A percentile compares a stretch with the other conserved stretches of the same genome.
phyloP scores from a whole-genome alignment of 2,888 invertebrate genomes.

The Leptinotarsa tumamoca region DNA sequence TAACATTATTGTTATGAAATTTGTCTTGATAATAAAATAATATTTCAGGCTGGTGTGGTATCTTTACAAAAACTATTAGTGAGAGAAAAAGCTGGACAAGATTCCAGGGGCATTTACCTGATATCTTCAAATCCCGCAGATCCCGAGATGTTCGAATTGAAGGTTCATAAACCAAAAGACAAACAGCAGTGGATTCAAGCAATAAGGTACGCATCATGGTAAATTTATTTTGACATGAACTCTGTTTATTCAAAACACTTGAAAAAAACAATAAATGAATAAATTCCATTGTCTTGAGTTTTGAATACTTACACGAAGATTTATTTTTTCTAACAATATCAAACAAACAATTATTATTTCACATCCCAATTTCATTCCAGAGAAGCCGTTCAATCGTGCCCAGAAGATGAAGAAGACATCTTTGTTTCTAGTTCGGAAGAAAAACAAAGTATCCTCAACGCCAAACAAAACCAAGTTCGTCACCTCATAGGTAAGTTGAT shows the following conservation, averaged over 20 bases:
- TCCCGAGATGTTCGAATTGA: constrained; percentile 96
- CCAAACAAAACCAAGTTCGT: constrained; percentile 82
- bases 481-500: constrained; percentile 79
- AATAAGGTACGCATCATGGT: constrained; percentile 71
- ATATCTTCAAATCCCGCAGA: constrained; percentile 92
- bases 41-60: constrained; percentile 85
- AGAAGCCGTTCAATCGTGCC: constrained; percentile 86
- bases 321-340: no score
- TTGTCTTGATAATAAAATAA: not conserved
- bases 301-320: no score
- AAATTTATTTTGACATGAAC: not conserved
- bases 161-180: constrained; percentile 89
- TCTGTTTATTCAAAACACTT: no score
- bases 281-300: no score
- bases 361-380: constrained; percentile 59
- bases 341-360: not conserved
- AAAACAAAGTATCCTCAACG: constrained; percentile 79
- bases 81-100: constrained; percentile 93
- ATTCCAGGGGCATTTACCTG: constrained; percentile 89
- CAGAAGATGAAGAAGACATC: constrained; percentile 83
- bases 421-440: constrained; percentile 81
- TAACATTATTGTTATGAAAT: constrained; percentile 22
- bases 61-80: constrained; percentile 92
- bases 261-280: no score
- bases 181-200: constrained; percentile 91